Conservation (phyloP, 1,140 invertebrate species). For the Pseudomyrmex pallidus region DNA sequence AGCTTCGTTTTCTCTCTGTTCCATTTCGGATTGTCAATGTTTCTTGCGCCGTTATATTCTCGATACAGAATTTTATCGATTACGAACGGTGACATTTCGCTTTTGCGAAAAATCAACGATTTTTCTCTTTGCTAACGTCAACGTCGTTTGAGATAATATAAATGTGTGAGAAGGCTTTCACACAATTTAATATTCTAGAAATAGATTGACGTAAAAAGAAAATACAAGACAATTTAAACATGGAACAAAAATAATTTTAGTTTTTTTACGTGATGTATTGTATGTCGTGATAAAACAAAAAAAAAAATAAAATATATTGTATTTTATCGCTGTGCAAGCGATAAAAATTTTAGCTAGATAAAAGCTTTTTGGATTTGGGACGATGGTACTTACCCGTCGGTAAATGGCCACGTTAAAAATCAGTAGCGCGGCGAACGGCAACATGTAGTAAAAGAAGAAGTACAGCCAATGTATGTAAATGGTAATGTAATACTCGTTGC, state of each 20-base stretch:
- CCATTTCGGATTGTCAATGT: not conserved
- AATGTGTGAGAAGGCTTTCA: not conserved
- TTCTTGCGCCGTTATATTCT: not conserved
- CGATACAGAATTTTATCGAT: conserved; percentile 9
- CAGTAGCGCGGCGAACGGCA: conserved; percentile 94
- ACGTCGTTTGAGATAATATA: too few relatives aligned
- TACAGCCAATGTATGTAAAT: conserved; percentile 97
- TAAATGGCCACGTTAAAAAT: conserved; percentile 96
- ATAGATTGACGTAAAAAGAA: not conserved
- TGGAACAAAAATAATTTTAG: conserved; percentile 12
- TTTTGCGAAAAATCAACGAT: not conserved
- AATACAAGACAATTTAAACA: not conserved
- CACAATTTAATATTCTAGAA: conserved; percentile 18
- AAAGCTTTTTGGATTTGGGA: not conserved
- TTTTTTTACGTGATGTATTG: conserved; percentile 5
- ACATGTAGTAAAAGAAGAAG: conserved; percentile 95
- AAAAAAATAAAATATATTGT: too few relatives aligned
- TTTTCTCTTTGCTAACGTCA: too few relatives aligned
- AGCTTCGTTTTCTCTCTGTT: not conserved
- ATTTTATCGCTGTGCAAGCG: too few relatives aligned
- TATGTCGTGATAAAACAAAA: not conserved
- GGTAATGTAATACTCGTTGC: conserved; percentile 90
- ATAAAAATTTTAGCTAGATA: conserved; percentile 16
- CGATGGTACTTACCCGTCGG: conserved; percentile 86
- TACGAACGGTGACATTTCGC: not conserved